These are phyloP conservation scores for Bovichtus variegatus DNA, from an alignment of 2,797 vertebrate genomes.

Conservation along the genomic window DNA sequence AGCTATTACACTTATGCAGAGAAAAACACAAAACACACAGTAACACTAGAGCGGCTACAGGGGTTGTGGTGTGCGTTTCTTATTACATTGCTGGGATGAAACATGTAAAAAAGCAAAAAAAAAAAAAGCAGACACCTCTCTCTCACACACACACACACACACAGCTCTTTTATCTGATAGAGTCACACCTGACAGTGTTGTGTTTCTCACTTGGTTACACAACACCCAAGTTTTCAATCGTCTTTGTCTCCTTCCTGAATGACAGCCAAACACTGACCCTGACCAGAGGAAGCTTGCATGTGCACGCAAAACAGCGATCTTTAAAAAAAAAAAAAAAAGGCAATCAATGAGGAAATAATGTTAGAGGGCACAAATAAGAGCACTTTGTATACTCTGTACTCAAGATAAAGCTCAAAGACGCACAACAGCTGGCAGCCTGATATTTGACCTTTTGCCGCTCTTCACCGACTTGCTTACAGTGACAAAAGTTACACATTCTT, in stretches of 20 bases:
- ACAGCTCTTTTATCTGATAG: slow-evolving; percentile 40
- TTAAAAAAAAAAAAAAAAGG: slow-evolving; percentile 8
- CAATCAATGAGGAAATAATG: slow-evolving; percentile 19
- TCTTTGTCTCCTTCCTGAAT: slow-evolving; percentile 34
- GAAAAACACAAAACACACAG: slow-evolving; percentile 14
- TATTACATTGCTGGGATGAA: slow-evolving; percentile 32
- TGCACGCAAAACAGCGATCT: slow-evolving; percentile 4
- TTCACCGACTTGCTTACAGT: slow-evolving; percentile 4
- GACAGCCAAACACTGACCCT: slow-evolving; percentile 45
- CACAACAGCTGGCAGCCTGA: slow-evolving; percentile 30
- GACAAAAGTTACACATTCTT: slow-evolving; percentile 37
- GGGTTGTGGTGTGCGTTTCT: background rate
- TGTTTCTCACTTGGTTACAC: slow-evolving; percentile 57
- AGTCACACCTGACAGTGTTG: slow-evolving; percentile 71
- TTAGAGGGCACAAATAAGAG: slow-evolving; percentile 21
- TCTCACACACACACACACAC: slow-evolving; percentile 37
- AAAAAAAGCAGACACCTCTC: background rate
- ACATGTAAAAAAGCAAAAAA: slow-evolving; percentile 36
- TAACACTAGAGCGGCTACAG: background rate
- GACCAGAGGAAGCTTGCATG: slow-evolving; percentile 2
- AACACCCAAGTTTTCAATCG: slow-evolving; percentile 41
- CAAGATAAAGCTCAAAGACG: slow-evolving; percentile 9
- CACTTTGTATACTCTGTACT: background rate
- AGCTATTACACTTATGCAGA: background rate
- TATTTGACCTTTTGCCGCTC: slow-evolving; percentile 24